Percentiles rank a stretch among this genome's conserved stretches.
phyloP scores from a whole-genome alignment of 2,888 invertebrate genomes.

The Ormyrus rosae region DNA sequence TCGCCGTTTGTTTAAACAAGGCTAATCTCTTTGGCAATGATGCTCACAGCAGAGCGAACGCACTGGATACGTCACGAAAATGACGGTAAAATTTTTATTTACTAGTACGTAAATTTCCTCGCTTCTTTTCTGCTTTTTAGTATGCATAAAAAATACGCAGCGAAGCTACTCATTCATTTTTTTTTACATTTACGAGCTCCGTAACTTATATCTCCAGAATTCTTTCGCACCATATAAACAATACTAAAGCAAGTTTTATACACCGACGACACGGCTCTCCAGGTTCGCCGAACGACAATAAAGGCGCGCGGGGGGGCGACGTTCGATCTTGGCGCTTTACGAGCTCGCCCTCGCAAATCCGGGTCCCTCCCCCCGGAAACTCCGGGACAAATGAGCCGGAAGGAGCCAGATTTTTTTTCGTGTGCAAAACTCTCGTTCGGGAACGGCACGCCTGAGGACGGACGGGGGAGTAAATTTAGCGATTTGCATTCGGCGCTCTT shows the following conservation, averaged over 20 bases:
- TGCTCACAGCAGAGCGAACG: too few species aligned
- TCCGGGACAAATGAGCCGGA: slow-evolving; percentile 12
- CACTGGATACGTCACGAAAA: too few species aligned
- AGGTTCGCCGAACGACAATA: not conserved
- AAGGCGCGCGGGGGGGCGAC: not conserved
- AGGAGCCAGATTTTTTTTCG: slow-evolving; percentile 28
- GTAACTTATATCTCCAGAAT: too few species aligned
- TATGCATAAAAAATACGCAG: too few species aligned
- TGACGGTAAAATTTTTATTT: too few species aligned
- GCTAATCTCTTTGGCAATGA: too few species aligned
- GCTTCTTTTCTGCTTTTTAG: too few species aligned
- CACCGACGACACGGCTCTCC: not conserved
- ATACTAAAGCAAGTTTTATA: not conserved
- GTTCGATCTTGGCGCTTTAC: slow-evolving; percentile 11
- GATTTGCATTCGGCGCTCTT: slow-evolving; percentile 46
- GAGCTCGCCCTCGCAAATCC: slow-evolving; percentile 23
- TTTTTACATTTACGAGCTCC: too few species aligned
- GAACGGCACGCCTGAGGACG: slow-evolving; percentile 6
- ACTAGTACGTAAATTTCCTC: too few species aligned
- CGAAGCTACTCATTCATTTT: too few species aligned
- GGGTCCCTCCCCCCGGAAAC: not conserved
- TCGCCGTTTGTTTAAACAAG: too few species aligned
- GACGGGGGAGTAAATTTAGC: slow-evolving; percentile 35
- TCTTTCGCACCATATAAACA: not conserved
- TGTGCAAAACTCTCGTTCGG: slow-evolving; percentile 24